Conservation (phyloP, 2,797 vertebrate species). For the Glyptemys insculpta region DNA sequence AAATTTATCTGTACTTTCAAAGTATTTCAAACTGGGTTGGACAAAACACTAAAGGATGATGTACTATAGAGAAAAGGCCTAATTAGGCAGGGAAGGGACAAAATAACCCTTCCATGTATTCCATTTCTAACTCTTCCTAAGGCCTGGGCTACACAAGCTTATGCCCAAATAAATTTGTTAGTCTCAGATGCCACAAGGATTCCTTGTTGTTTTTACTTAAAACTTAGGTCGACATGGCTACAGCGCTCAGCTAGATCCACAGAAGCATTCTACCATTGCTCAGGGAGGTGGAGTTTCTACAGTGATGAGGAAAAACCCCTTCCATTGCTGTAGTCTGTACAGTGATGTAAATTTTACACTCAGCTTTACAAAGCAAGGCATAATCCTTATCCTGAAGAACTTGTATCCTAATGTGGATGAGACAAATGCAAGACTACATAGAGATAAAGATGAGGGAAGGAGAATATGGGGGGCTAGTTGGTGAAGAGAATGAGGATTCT, state of each 20-base stretch:
- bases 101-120: not conserved
- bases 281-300: not conserved
- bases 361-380: not conserved
- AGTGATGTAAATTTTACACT: not conserved
- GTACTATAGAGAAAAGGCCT: not conserved
- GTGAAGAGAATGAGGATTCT: not conserved
- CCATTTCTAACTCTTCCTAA: not conserved
- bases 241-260: not conserved
- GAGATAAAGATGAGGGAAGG: not conserved
- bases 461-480: not conserved
- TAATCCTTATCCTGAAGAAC: not conserved
- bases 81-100: not conserved
- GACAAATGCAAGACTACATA: not conserved
- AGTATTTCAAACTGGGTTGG: not conserved
- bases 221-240: not conserved
- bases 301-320: not conserved
- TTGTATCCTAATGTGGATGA: not conserved
- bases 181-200: too few relatives aligned
- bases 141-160: not conserved
- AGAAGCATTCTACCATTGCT: not conserved
- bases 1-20: not conserved
- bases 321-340: not conserved
- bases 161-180: too few relatives aligned
- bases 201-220: too few relatives aligned
- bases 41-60: not conserved